Evolutionary conservation across 2,113 vertebrate genomes (phyloP), one percentile per base, ranked within the genome.

Genomic region (Calypte anna): DNA sequence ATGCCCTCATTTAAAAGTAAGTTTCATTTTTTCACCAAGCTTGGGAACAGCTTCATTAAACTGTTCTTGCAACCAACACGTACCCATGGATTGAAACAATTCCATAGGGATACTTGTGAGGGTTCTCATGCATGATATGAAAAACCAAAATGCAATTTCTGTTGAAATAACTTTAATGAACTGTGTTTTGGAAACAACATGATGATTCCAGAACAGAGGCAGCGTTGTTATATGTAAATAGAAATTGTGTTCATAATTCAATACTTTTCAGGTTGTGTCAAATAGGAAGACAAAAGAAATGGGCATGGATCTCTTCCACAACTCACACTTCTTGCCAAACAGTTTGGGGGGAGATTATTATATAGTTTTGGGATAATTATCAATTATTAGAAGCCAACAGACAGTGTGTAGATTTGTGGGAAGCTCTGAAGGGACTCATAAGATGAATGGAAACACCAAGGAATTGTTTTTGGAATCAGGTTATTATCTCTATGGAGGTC

Each of bases 351-450:
- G 5, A 48, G 7, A 17, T 3, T 30, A 46, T 36, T 46, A 82
- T 79, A 68, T 50, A 44, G 9, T 64, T 61, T 27, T 2, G 3
- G 25, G 2, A 31, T 58, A 50, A 44, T 54, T 76, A 40, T 3
- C 10, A 33, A 46, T 11, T 30, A 6, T 40, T 88, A 31, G n/a
- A 85, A 43, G 10, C 27, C 14, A 69, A 13, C 21, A 57, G 40
- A 24, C 30, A 75, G 9, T 9, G 36, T 0, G 1, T 1, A 30
- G 50, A 27, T 53, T 7, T 82, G 6, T 70, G n/a, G n/a, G 7
- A 74, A 75, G 9, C 14, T 90, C 57, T 67, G 44, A 68, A 74
- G 15, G 22, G 28, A 33, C 14, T 25, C 9, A 21, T 5, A 23
- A 14, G 31, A 43, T 51, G 36, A 53, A 61, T 36, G 28, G 22